phyloP scores from a whole-genome alignment of 2,113 vertebrate genomes.

The Hippocampus guttulatus region DNA sequence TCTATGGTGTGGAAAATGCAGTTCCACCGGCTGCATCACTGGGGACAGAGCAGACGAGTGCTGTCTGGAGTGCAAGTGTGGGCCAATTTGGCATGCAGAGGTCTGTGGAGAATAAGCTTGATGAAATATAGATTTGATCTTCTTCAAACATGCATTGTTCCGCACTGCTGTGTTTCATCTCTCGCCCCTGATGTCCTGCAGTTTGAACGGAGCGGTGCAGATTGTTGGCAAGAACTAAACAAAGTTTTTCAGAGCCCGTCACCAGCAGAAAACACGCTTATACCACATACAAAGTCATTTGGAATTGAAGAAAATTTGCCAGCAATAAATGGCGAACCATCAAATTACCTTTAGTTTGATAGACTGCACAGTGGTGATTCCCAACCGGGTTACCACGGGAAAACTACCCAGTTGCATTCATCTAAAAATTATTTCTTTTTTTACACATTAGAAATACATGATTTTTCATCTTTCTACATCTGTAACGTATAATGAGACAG shows the following conservation, averaged over 20 bases:
- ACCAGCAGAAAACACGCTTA: background rate
- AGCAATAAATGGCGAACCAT: background rate
- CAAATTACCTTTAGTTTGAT: background rate
- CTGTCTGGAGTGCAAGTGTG: constrained; percentile 61
- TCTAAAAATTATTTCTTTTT: too few species aligned
- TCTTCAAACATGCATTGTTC: constrained; percentile 77
- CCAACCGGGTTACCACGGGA: background rate
- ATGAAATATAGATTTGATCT: constrained; percentile 79
- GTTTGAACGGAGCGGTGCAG: constrained; percentile 47
- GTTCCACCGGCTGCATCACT: constrained; percentile 73
- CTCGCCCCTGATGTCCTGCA: constrained; percentile 48
- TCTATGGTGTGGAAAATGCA: constrained; percentile 71
- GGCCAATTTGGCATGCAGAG: constrained; percentile 73
- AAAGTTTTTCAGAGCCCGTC: constrained; percentile 7
- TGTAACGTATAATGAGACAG: background rate
- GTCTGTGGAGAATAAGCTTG: constrained; percentile 70
- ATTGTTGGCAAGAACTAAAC: constrained; percentile 24
- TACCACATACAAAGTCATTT: background rate
- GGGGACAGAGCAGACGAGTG: constrained; percentile 66
- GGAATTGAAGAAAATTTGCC: background rate
- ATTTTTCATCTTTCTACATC: background rate
- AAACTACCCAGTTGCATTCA: background rate
- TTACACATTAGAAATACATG: background rate
- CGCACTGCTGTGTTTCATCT: constrained; percentile 65
- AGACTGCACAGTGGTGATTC: background rate